phyloP scores from a whole-genome alignment of 2,797 vertebrate species.

The Premnoplex brunnescens region DNA sequence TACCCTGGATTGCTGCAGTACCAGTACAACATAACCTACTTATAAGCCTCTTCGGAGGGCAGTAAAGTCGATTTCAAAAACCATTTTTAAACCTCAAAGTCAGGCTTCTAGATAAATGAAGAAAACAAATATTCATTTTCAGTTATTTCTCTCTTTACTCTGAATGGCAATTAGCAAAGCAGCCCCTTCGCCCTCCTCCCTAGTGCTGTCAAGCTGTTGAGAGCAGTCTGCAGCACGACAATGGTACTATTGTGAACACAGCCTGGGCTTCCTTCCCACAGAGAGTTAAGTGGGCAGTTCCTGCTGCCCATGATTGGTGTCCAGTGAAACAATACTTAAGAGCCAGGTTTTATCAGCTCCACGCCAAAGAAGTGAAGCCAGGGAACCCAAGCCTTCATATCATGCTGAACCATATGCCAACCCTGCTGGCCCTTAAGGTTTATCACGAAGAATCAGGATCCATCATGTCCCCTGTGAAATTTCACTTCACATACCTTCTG shows the following conservation, averaged over 20 bases:
- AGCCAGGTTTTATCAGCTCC: conserved; percentile 95
- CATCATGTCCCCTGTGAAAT: conserved; percentile 83
- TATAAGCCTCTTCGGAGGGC: background rate
- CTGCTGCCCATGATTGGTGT: conserved; percentile 83
- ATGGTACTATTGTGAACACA: conserved; percentile 91
- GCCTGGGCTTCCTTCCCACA: conserved; percentile 86
- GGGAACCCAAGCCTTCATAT: conserved; percentile 90
- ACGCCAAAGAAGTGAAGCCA: conserved; percentile 82
- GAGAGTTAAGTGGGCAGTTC: conserved; percentile 88
- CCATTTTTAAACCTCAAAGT: conserved; percentile 30
- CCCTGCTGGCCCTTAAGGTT: conserved; percentile 88
- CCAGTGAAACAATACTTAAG: conserved; percentile 91
- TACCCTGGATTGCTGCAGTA: background rate
- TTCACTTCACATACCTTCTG: conserved; percentile 84
- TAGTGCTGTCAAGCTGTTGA: conserved; percentile 86
- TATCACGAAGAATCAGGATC: conserved; percentile 94
- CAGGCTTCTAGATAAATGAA: conserved; percentile 33
- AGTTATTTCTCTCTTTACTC: conserved; percentile 63
- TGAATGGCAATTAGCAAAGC: conserved; percentile 75
- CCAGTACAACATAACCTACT: conserved; percentile 8
- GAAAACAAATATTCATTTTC: conserved; percentile 58
- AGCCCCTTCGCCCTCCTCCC: conserved; percentile 74
- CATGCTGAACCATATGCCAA: conserved; percentile 97
- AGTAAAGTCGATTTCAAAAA: background rate
- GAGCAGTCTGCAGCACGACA: conserved; percentile 86